Conservation (phyloP, 2,113 vertebrate genomes). For the Ammodytes marinus region DNA sequence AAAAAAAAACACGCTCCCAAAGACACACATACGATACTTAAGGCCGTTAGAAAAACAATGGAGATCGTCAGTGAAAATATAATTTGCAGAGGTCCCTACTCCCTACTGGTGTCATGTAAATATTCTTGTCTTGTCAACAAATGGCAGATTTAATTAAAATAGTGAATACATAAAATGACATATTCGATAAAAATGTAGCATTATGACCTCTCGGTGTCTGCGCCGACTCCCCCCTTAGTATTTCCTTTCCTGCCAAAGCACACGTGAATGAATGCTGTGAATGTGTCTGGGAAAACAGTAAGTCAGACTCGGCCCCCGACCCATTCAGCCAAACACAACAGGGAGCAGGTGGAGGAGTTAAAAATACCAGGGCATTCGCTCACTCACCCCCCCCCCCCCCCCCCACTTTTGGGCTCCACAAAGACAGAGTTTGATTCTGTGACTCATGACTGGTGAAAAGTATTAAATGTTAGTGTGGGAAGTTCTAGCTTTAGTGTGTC, state of each 20-base stretch:
- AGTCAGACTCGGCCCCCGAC: not conserved
- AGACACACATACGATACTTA: not conserved
- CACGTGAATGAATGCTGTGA: constrained; percentile 67
- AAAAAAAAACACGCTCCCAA: not conserved
- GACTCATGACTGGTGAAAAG: not conserved
- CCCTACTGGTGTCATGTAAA: not conserved
- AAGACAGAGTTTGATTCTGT: not conserved
- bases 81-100: not conserved
- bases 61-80: not conserved
- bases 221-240: not conserved
- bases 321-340: constrained; percentile 52
- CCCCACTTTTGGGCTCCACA: constrained; percentile 15
- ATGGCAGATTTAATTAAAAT: not conserved
- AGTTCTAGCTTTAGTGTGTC: not conserved
- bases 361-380: constrained; percentile 51
- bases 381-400: not conserved
- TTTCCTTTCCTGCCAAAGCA: constrained; percentile 39
- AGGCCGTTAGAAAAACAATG: not conserved
- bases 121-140: not conserved
- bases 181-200: not conserved
- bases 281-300: constrained; percentile 59
- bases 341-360: constrained; percentile 64
- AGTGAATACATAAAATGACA: not conserved
- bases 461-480: not conserved
- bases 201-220: not conserved